Conservation (phyloP, 1,140 invertebrate species). For the Adoxophyes honmai region DNA sequence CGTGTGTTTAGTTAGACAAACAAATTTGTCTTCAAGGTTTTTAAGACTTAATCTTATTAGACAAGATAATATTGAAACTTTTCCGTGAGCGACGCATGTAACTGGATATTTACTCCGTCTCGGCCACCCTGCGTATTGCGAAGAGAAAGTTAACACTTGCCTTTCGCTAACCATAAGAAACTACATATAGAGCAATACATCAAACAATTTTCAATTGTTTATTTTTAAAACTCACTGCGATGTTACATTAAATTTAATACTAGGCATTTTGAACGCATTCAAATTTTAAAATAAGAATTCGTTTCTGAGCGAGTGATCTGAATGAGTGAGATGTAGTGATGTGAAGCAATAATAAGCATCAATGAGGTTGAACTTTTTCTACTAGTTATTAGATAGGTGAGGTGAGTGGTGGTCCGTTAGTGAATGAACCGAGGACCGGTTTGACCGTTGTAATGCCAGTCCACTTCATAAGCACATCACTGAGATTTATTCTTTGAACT, state of each 20-base stretch:
- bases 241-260: neutral
- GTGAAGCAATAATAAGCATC: conserved; percentile 20
- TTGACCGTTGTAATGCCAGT: conserved; percentile 47
- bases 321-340: neutral
- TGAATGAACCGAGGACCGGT: conserved; percentile 67
- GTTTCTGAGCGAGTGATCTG: neutral
- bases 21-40: conserved; percentile 27
- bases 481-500: conserved; percentile 10
- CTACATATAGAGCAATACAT: neutral
- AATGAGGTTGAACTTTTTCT: conserved; percentile 39
- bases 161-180: conserved; percentile 6
- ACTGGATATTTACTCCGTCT: no score
- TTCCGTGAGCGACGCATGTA: no score
- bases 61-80: no score
- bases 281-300: conserved; percentile 6
- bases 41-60: conserved; percentile 11
- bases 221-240: neutral
- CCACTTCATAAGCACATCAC: conserved; percentile 44
- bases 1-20: conserved; percentile 39
- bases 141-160: neutral
- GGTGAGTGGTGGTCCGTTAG: conserved; percentile 43
- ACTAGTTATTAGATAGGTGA: conserved; percentile 22
- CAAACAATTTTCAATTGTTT: neutral
- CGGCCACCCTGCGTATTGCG: neutral
- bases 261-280: neutral